These are phyloP conservation scores for Tricholaema leucomelas DNA, from an alignment of 2,113 vertebrate species.

Conservation along the genomic window DNA sequence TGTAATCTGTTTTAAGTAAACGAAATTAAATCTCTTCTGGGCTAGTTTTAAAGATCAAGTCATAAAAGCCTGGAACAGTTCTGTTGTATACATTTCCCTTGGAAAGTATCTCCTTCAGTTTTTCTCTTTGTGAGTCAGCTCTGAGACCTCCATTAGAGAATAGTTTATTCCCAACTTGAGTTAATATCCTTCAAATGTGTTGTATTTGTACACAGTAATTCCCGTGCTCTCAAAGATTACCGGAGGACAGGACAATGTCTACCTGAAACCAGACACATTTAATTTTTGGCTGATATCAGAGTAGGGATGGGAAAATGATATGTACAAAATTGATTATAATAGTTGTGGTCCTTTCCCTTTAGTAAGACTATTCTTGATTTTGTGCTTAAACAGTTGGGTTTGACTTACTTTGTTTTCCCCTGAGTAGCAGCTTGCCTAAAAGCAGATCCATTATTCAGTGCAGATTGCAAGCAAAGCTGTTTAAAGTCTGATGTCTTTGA, in stretches of 20 bases:
- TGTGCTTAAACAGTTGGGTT: neutral
- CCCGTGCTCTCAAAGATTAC: constrained; percentile 7
- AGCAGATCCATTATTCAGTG: neutral
- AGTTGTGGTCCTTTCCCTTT: neutral
- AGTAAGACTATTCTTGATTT: neutral
- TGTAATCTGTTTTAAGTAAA: constrained; percentile 39
- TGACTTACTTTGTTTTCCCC: neutral
- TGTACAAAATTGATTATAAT: neutral
- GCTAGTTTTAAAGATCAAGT: constrained; percentile 13
- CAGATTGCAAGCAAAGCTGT: neutral
- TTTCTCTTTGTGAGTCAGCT: neutral
- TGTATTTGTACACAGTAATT: neutral
- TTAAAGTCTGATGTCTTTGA: neutral
- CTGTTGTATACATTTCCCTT: neutral
- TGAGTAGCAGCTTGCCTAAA: neutral
- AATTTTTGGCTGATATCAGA: neutral
- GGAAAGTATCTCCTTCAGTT: neutral
- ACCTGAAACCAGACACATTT: neutral
- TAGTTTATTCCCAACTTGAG: neutral
- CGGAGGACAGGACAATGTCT: neutral
- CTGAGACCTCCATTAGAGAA: neutral
- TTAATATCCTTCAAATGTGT: constrained; percentile 14
- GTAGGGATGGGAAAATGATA: neutral
- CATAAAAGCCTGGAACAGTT: neutral
- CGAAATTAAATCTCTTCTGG: constrained; percentile 17